These are phyloP conservation scores for Macroramphosus scolopax DNA, from an alignment of 2,797 vertebrate genomes.

Conservation along the genomic window DNA sequence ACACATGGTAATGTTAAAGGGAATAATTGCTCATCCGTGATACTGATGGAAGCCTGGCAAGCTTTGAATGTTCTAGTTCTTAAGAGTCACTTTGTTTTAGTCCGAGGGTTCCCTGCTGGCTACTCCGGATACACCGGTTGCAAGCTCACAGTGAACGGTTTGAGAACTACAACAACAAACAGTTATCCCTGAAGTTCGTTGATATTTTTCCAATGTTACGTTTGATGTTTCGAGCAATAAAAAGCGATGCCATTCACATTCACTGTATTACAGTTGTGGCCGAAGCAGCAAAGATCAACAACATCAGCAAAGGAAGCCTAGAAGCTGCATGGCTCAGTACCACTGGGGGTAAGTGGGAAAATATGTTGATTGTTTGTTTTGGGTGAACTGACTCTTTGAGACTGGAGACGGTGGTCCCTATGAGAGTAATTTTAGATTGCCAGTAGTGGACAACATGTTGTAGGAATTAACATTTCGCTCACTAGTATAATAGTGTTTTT, in stretches of 20 bases:
- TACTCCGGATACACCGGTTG: background rate
- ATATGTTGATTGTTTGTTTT: slow-evolving; percentile 42
- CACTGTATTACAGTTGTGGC: slow-evolving; percentile 1
- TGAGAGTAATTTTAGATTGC: slow-evolving; percentile 19
- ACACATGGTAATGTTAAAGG: background rate
- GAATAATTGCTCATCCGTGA: background rate
- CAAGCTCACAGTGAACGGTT: no score
- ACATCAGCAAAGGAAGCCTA: slow-evolving; percentile 7
- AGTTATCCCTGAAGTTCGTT: no score
- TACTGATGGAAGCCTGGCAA: background rate
- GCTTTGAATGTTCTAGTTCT: background rate
- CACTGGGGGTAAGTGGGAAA: slow-evolving; percentile 18
- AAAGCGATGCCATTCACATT: slow-evolving; percentile 6
- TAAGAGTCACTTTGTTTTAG: slow-evolving; percentile 3
- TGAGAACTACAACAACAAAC: no score
- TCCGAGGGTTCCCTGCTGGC: background rate
- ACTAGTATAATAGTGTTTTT: slow-evolving; percentile 27
- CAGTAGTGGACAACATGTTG: slow-evolving; percentile 35
- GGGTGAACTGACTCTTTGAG: slow-evolving; percentile 19
- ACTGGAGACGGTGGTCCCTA: slow-evolving; percentile 24
- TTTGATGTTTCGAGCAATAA: slow-evolving; percentile 12
- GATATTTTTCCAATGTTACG: background rate
- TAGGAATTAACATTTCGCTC: slow-evolving; percentile 34
- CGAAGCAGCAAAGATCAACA: slow-evolving; percentile 15
- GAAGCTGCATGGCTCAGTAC: slow-evolving; percentile 10